These are phyloP conservation scores for Himantopus leucocephalus DNA, from an alignment of 2,113 vertebrate species.

Conservation along the genomic window DNA sequence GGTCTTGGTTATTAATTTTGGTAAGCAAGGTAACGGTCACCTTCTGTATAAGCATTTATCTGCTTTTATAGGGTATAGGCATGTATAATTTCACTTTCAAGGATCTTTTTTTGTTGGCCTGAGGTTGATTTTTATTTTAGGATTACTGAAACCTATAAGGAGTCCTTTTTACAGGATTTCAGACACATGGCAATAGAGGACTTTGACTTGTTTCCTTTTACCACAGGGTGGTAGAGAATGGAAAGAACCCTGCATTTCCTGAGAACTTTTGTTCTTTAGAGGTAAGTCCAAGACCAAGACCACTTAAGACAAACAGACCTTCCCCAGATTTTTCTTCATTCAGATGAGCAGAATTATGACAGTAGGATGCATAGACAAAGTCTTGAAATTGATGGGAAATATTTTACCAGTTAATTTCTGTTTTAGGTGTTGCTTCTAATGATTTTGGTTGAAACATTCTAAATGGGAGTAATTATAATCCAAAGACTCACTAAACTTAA, in stretches of 20 bases:
- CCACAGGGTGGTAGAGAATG: slow-evolving; percentile 46
- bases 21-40: neutral
- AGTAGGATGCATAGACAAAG: neutral
- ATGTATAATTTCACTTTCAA: neutral
- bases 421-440: neutral
- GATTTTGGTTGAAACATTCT: neutral
- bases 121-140: neutral
- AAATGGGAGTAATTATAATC: neutral
- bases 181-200: neutral
- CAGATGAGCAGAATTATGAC: neutral
- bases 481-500: neutral
- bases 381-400: neutral
- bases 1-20: neutral
- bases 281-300: slow-evolving; percentile 1
- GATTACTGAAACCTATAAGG: neutral
- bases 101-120: neutral
- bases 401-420: neutral
- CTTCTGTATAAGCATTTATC: neutral
- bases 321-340: neutral
- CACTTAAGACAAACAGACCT: neutral
- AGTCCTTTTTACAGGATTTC: neutral
- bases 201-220: slow-evolving; percentile 58
- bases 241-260: slow-evolving; percentile 53
- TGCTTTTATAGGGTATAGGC: neutral
- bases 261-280: slow-evolving; percentile 50